A percentile compares a stretch with the other conserved stretches of the same genome.
phyloP scores from a whole-genome alignment of 2,888 invertebrate genomes.

The Epinotia nisella region DNA sequence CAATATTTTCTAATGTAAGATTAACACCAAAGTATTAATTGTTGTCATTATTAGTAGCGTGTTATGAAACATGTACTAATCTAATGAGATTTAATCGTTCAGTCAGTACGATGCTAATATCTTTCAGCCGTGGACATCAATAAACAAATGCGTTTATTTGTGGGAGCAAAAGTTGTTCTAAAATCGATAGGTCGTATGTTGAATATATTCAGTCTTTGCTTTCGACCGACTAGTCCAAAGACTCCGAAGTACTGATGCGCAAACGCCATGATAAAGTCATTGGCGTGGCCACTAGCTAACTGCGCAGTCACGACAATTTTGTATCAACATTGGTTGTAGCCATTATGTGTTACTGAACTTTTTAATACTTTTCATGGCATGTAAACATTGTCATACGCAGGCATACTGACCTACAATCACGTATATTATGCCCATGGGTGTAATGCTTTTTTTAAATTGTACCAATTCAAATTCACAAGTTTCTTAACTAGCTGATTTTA shows the following conservation, averaged over 20 bases:
- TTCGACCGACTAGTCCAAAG: background rate
- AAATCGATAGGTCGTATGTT: slow-evolving; percentile 46
- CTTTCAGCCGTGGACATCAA: slow-evolving; percentile 54
- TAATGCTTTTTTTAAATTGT: too few relatives aligned
- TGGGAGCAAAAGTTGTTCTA: slow-evolving; percentile 49
- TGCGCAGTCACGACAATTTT: slow-evolving; percentile 51
- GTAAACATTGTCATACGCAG: too few relatives aligned
- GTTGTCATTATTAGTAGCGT: slow-evolving; percentile 38
- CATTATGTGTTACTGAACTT: background rate
- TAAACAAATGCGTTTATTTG: slow-evolving; percentile 46
- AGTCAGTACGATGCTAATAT: slow-evolving; percentile 57
- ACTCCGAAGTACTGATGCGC: background rate
- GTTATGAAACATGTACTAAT: slow-evolving; percentile 32
- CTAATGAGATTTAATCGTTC: slow-evolving; percentile 40
- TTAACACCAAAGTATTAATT: slow-evolving; percentile 39
- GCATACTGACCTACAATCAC: too few relatives aligned
- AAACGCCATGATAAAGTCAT: slow-evolving; percentile 32
- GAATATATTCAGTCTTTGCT: background rate
- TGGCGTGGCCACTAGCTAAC: slow-evolving; percentile 48
- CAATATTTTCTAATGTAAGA: slow-evolving; percentile 17
- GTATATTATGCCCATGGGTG: too few relatives aligned
- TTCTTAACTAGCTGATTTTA: too few relatives aligned
- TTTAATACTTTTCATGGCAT: background rate
- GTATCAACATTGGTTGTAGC: slow-evolving; percentile 18
- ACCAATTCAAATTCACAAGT: too few relatives aligned